These are phyloP conservation scores for Nylanderia fulva DNA, from an alignment of 1,140 invertebrate species.

Conservation along the genomic window DNA sequence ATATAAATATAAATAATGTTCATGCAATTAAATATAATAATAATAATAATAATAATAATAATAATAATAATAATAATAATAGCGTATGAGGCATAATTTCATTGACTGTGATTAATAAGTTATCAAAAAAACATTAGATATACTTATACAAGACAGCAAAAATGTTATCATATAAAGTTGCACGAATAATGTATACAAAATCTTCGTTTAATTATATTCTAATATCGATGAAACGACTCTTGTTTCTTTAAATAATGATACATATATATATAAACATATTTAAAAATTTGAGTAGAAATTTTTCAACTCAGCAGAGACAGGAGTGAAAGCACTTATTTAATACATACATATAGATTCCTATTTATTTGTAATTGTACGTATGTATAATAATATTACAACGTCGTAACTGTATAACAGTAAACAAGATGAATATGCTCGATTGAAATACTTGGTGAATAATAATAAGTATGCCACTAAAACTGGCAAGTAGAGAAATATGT, in stretches of 20 bases:
- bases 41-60: no score
- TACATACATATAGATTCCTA: conserved; percentile 70
- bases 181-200: not conserved
- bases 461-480: conserved; percentile 76
- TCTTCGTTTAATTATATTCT: not conserved
- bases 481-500: conserved; percentile 79
- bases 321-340: conserved; percentile 6
- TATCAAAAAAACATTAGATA: not conserved
- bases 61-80: no score
- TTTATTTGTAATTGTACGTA: conserved; percentile 76
- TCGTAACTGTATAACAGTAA: conserved; percentile 81
- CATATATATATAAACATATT: not conserved
- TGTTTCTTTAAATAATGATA: not conserved
- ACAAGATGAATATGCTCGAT: conserved; percentile 81
- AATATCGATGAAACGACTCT: not conserved
- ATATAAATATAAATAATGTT: not conserved
- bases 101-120: not conserved
- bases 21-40: no score
- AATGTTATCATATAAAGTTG: not conserved
- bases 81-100: no score
- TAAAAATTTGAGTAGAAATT: not conserved
- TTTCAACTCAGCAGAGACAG: not conserved
- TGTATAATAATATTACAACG: conserved; percentile 82
- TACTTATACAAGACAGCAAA: not conserved
- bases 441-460: conserved; percentile 78